Evolutionary conservation across 2,797 vertebrate genomes (phyloP), one percentile per base, ranked within the genome.

Genomic region (Australoheros facetus): DNA sequence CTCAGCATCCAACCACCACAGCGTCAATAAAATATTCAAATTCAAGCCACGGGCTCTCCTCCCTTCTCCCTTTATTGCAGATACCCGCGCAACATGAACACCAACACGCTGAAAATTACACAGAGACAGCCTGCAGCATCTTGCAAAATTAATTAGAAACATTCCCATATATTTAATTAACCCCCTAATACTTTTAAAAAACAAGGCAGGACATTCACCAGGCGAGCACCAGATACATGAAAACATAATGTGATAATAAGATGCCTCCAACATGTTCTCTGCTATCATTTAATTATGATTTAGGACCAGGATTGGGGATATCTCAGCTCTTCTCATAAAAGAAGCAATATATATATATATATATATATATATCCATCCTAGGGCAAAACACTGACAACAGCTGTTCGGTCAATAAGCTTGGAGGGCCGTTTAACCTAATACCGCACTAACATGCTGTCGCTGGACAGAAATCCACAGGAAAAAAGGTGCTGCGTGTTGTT

Each of bases 361-460:
- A 69, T 69, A 10, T 30, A 51, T 6, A n/a, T n/a, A n/a, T n/a
- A n/a, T n/a, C n/a, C n/a, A n/a, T n/a, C 64, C 17, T 48, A 6
- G 23, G 23, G 48, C 23, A 48, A 66, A 66, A 48, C 10, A 30
- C 62, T 19, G 14, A 81, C 80, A 82, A 84, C 80, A 86, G 62
- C 56, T 85, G 91, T 60, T 78, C 78, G 79, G 82, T 85, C 77
- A 87, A 85, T 77, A 81, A 73, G 85, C 87, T 85, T 83, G 75
- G 21, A 89, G 79, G 71, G 74, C 71, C 81, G 77, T 76, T 77
- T 90, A 89, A 93, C 71, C 79, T 83, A 83, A 78, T 89, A 86
- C 77, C 58, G 77, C 56, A 86, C 85, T 80, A 90, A 70, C 82
- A 28, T 45, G 82, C 77, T 69, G 73, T 77, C 87, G 80, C 80